These are phyloP conservation scores for Clarias magur DNA, from an alignment of 2,113 vertebrate species.

Conservation along the genomic window DNA sequence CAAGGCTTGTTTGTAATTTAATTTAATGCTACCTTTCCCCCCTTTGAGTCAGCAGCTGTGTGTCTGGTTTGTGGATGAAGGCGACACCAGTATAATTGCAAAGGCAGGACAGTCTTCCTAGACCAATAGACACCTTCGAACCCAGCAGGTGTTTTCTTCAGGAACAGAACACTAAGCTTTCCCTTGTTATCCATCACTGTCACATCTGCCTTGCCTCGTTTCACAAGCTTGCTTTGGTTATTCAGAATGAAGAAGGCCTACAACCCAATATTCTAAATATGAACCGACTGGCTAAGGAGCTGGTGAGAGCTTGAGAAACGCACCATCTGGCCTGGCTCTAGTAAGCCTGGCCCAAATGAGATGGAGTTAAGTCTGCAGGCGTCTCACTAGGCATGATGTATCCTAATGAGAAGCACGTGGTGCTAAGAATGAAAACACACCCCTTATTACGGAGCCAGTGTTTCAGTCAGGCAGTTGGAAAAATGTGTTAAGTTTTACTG, in stretches of 20 bases:
- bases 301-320: conserved; percentile 15
- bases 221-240: neutral
- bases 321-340: conserved; percentile 39
- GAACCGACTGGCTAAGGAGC: neutral
- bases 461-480: conserved; percentile 12
- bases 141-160: conserved; percentile 1
- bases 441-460: neutral
- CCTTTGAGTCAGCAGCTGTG: conserved; percentile 25
- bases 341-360: conserved; percentile 11
- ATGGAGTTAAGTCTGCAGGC: conserved; percentile 28
- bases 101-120: conserved; percentile 15
- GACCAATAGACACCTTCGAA: conserved; percentile 4
- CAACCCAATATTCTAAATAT: neutral
- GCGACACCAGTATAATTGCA: neutral
- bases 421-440: conserved; percentile 16
- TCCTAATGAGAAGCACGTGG: conserved; percentile 44
- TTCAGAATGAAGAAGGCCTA: neutral
- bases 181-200: neutral
- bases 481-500: neutral
- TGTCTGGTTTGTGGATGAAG: conserved; percentile 27
- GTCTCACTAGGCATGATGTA: conserved; percentile 24
- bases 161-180: neutral
- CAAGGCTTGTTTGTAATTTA: conserved; percentile 15
- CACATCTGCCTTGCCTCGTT: neutral
- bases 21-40: conserved; percentile 32